Base-by-base conservation (phyloP, 2,888 invertebrate genomes). In the Pantelozetes paolii region DNA sequence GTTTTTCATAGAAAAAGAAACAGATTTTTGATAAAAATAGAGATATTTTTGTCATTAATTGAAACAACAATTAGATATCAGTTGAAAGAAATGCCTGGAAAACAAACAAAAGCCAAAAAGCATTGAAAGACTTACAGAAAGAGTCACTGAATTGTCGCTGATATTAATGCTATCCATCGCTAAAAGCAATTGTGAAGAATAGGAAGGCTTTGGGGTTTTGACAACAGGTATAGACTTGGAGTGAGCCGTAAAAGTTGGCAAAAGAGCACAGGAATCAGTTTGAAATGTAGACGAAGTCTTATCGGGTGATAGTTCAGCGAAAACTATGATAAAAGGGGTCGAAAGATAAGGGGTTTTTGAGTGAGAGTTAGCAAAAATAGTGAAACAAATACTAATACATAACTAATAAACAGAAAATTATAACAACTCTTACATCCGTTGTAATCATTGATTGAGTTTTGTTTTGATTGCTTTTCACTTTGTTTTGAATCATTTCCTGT, bases 401-500 rank as follows among this genome's bases (percentile, higher is more conserved):
- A 15, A 18, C 15, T 45, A 45, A 45, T 11, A 45, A 30, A 57
- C 28, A 57, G 20, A 26, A 26, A 54, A 57, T 28, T 0, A 18
- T 28, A 11, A 18, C 36, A 8, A n/a, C 18, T 28, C 45, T 42
- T 70, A 70, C 70, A 26, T n/a, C 45, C 36, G 23, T 40, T 70
- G 26, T 45, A 48, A 20, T 32, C 13, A 50, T 1, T 50, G 48
- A 28, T 15, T 30, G 26, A 30, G 45, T 70, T 70, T 45, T 50
- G 30, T 45, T 28, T 64, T 8, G 64, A 1, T 64, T 71, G 50
- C 26, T n/a, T n/a, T 57, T n/a, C 23, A 54, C 57, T 32, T 50
- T 71, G 71, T 57, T 71, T 40, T 71, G 36, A 54, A 54, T 50
- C 23, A 69, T 69, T 69, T 69, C 69, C 69, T 69, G 69, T 28